A percentile compares a stretch with the other conserved stretches of the same genome.
phyloP scores from a whole-genome alignment of 2,888 invertebrate genomes.

The Latrodectus elegans region DNA sequence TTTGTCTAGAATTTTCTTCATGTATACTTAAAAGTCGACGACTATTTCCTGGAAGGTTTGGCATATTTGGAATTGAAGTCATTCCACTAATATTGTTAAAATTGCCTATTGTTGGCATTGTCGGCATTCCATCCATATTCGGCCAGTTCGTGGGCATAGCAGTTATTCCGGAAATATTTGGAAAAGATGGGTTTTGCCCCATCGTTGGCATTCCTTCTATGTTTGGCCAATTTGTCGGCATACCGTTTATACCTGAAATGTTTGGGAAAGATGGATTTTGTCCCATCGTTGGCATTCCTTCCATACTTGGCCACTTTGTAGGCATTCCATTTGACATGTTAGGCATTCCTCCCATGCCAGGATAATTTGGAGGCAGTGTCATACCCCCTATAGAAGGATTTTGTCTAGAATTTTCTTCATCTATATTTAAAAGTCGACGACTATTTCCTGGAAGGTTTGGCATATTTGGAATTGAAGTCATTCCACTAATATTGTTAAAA shows the following conservation, averaged over 20 bases:
- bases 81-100: neutral
- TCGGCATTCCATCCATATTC: neutral
- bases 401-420: neutral
- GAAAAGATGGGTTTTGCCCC: no score
- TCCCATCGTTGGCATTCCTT: constrained; percentile 4
- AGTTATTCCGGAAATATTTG: neutral
- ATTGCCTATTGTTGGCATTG: neutral
- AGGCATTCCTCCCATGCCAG: neutral
- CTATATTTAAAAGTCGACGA: neutral
- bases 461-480: neutral
- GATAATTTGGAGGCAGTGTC: neutral
- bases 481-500: neutral
- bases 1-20: neutral
- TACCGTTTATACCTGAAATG: neutral
- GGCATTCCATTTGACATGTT: neutral
- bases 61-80: constrained; percentile 8
- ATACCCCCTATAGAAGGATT: neutral
- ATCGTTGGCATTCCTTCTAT: neutral
- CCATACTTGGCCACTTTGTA: constrained; percentile 1
- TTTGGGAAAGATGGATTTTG: neutral
- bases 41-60: neutral
- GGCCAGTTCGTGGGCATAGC: neutral
- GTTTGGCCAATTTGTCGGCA: neutral
- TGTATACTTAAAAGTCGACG: neutral
- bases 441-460: constrained; percentile 20